Base-by-base conservation (phyloP, 2,797 vertebrate species). In the Lacerta agilis region DNA sequence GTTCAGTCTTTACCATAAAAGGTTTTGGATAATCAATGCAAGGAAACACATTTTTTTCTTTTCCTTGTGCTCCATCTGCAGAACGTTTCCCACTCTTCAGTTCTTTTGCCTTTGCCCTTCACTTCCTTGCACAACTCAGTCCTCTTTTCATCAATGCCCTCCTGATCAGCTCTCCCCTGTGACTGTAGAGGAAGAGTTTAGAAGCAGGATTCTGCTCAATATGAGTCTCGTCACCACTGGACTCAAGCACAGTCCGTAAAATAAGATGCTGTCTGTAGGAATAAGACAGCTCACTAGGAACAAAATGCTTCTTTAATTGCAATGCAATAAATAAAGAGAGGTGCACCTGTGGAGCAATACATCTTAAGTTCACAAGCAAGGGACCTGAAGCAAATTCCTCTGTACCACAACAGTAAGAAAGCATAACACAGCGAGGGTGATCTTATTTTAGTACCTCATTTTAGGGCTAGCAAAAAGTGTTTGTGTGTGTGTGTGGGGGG, bases 291-390 rank as follows among this genome's bases (percentile, higher is more conserved):
- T 86, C 38, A 49, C 77, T 27, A 89, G 66, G 13, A 89, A 93
- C 90, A 90, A 89, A 61, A 91, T 13, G 67, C 0, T 58, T 64
- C 64, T 87, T 73, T 64, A 49, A 75, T 75, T 86, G 79, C 83
- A 86, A 93, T 82, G 87, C 80, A 93, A 93, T 69, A 91, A 94
- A 92, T 90, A 94, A 88, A 87, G 71, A 27, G 43, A 29, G 23
- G 23, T 2, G 87, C 18, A 89, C 89, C 89, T 23, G 23, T 1
- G 85, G 81, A 85, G 27, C 80, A 79, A 27, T 55, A 58, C 79
- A 73, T 45, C 75, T 61, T 71, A 27, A 38, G 33, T 85, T 91
- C 67, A 89, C 29, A 87, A 83, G 87, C 64, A 29, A n/a, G 29
- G 58, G 41, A 80, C 27, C 0, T 84, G 73, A 67, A 0, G 85